These are phyloP conservation scores for Galendromus occidentalis DNA, from an alignment of 1,140 invertebrate genomes.

Conservation along the genomic window DNA sequence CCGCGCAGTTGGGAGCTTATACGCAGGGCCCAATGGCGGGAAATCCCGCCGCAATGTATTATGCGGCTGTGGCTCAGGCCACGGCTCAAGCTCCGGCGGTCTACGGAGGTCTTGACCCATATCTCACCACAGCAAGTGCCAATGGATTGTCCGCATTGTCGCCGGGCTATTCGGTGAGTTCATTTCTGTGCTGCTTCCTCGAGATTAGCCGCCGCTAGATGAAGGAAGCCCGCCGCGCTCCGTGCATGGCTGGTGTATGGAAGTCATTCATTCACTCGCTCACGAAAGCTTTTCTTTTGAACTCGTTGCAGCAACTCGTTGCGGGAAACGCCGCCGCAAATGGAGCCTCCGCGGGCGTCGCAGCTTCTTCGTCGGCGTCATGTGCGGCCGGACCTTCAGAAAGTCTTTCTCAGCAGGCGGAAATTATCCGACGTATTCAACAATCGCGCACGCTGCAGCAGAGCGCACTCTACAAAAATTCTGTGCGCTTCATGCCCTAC, in stretches of 20 bases:
- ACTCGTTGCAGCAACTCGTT: not conserved
- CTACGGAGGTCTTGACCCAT: not conserved
- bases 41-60: not conserved
- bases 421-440: not conserved
- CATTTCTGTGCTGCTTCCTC: not conserved
- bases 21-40: not conserved
- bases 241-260: not conserved
- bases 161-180: not conserved
- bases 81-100: not conserved
- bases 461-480: conserved; percentile 3
- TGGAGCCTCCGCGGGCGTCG: not conserved
- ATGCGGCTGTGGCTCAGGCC: not conserved
- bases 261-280: not conserved
- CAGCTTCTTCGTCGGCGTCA: not conserved
- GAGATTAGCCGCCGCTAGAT: not conserved
- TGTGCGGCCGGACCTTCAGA: not conserved
- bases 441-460: conserved; percentile 1
- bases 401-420: not conserved
- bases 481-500: not conserved
- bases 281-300: too few species aligned
- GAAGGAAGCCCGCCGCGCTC: not conserved
- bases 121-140: not conserved
- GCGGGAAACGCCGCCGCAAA: not conserved
- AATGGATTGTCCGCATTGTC: conserved; percentile 6
- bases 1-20: not conserved